Evolutionary conservation across 1,140 invertebrate genomes (phyloP).

Genomic region (Choristoneura fumiferana): DNA sequence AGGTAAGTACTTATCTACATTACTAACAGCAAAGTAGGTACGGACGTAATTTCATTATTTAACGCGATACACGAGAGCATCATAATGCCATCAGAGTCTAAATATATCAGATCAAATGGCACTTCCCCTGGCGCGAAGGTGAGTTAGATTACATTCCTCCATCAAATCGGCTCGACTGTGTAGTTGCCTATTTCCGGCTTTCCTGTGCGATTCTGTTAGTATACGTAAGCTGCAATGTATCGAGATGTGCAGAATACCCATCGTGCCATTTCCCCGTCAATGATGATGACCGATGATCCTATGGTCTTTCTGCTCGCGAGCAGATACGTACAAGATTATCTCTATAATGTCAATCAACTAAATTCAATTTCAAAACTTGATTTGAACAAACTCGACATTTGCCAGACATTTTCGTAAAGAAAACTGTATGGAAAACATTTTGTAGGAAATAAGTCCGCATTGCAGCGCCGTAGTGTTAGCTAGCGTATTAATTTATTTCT

Average conservation of each 20-base stretch:
- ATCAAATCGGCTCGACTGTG: constrained; percentile 5
- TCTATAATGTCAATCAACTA: too few relatives aligned
- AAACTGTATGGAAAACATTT: too few relatives aligned
- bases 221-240: not conserved
- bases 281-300: not conserved
- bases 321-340: too few relatives aligned
- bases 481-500: constrained; percentile 29
- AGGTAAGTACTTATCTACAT: too few relatives aligned
- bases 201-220: constrained; percentile 8
- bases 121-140: not conserved
- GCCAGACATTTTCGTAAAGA: too few relatives aligned
- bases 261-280: not conserved
- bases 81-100: not conserved
- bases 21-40: too few relatives aligned
- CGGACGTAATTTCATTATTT: too few relatives aligned
- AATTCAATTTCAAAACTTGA: too few relatives aligned
- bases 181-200: constrained; percentile 13
- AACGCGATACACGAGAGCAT: not conserved
- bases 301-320: not conserved
- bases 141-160: constrained; percentile 5
- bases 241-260: not conserved
- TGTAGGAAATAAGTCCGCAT: too few relatives aligned
- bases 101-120: constrained; percentile 1
- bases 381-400: too few relatives aligned
- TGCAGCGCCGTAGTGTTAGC: too few relatives aligned